Evolutionary conservation across 2,113 vertebrate genomes (phyloP), one percentile per base, ranked within the genome.

Genomic region (Varanus komodoensis): DNA sequence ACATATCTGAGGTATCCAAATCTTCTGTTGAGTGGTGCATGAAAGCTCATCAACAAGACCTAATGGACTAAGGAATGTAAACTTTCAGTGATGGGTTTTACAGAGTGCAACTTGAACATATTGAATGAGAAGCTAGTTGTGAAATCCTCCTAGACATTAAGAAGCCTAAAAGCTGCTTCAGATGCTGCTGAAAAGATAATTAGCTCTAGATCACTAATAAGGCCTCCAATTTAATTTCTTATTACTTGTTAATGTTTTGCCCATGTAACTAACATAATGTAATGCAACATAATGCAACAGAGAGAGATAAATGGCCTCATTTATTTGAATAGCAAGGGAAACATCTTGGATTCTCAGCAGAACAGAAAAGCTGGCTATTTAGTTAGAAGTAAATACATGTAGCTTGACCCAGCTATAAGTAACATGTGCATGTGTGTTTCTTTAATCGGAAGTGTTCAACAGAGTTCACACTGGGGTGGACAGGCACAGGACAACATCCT

Each of bases 231-330:
- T 82, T 89, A 89, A 89, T 89, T 89, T 82, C 68, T 82, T 89
- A 89, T 89, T 89, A 61, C 67, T 73, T 15, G 34, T 82, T 89
- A 88, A 82, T 82, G 79, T 57, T 52, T 74, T 82, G 87, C 79
- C 87, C 68, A 82, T 89, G 79, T 89, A 89, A 89, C 67, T 82
- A 89, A 82, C 87, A 89, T 89, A 89, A 82, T 57, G 79, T 73
- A 88, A 89, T 89, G n/a, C 57, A 89, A 82, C 50, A 34, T 54
- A 34, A 52, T 87, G 61, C 74, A 68, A 64, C 38, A 32, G 1
- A 68, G 64, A 71, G 78, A 81, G 67, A 81, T 81, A 57, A 82
- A 88, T 52, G 38, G n/a, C n/a, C 79, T 82, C 50, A 54, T 82
- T 88, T 88, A 34, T 57, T 88, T 88, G 77, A 88, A 71, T 71